These are phyloP conservation scores for Bombus huntii DNA, from an alignment of 1,140 invertebrate species.

Conservation along the genomic window DNA sequence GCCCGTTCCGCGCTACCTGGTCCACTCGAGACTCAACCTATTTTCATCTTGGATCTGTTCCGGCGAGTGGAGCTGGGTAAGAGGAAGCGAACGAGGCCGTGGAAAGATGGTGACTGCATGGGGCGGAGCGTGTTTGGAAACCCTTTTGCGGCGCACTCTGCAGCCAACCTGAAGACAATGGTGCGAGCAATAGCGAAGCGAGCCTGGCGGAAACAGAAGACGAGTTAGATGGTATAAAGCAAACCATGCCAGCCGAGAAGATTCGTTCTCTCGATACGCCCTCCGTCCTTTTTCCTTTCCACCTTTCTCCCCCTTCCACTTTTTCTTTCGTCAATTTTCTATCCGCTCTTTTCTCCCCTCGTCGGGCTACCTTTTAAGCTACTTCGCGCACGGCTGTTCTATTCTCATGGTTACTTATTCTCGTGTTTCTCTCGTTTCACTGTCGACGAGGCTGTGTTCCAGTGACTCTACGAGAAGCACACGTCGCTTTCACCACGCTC, in stretches of 20 bases:
- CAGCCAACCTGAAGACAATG: constrained; percentile 57
- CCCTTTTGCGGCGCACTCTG: constrained; percentile 48
- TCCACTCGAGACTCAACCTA: constrained; percentile 57
- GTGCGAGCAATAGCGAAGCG: constrained; percentile 43
- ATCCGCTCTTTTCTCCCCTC: neutral
- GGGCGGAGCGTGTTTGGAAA: constrained; percentile 51
- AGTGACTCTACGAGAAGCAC: neutral
- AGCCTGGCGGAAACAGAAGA: constrained; percentile 36
- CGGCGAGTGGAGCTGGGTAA: neutral
- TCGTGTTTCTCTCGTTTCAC: constrained; percentile 10
- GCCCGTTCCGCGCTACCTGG: constrained; percentile 21
- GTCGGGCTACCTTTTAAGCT: constrained; percentile 20
- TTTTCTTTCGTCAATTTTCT: constrained; percentile 20
- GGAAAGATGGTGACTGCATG: constrained; percentile 30
- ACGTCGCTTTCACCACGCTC: neutral
- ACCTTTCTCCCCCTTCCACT: neutral
- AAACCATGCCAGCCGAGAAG: constrained; percentile 48
- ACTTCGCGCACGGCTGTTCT: neutral
- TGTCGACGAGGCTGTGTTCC: neutral
- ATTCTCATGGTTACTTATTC: constrained; percentile 23
- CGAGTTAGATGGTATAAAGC: constrained; percentile 57
- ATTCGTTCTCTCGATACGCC: constrained; percentile 31
- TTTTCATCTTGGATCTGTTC: constrained; percentile 53
- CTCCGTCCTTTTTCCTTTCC: neutral
- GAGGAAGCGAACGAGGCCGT: constrained; percentile 1